A percentile compares a stretch with the other conserved stretches of the same genome.
phyloP scores from a whole-genome alignment of 30 jellyfish, hydroid and myxozoan genomes.

The Aurelia coerulea region DNA sequence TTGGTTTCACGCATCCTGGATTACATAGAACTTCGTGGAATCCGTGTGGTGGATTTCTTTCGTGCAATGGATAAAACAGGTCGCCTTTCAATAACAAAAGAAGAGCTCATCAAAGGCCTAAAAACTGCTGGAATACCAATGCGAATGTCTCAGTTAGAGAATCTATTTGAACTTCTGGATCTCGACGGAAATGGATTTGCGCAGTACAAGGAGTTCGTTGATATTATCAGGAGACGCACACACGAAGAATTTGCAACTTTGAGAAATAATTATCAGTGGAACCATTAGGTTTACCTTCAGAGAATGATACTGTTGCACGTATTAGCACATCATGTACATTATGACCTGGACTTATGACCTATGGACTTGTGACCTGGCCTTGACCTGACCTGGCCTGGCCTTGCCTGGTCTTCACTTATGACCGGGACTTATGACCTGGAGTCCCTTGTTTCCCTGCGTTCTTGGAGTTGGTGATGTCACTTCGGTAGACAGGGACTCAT shows the following conservation, averaged over 20 bases:
- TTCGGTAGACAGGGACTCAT: too few species aligned
- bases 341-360: too few species aligned
- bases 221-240: slow-evolving; percentile 45
- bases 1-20: slow-evolving; percentile 66
- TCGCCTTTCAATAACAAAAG: slow-evolving; percentile 42
- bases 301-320: too few species aligned
- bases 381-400: too few species aligned
- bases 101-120: slow-evolving; percentile 51
- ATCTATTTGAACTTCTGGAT: slow-evolving; percentile 55
- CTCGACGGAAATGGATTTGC: slow-evolving; percentile 63
- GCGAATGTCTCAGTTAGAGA: slow-evolving; percentile 59
- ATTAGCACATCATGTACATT: too few species aligned
- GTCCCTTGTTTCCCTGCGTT: too few species aligned
- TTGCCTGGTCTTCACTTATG: too few species aligned
- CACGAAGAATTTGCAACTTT: slow-evolving; percentile 57
- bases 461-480: too few species aligned
- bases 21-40: slow-evolving; percentile 70
- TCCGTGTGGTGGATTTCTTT: slow-evolving; percentile 67
- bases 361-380: too few species aligned
- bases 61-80: slow-evolving; percentile 59
- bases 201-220: slow-evolving; percentile 52
- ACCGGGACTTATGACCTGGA: too few species aligned
- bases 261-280: slow-evolving; percentile 63
- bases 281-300: slow-evolving; percentile 12
- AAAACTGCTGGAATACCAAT: slow-evolving; percentile 62